Conservation (phyloP, 2,888 invertebrate genomes). For the Tetragnatha montana region DNA sequence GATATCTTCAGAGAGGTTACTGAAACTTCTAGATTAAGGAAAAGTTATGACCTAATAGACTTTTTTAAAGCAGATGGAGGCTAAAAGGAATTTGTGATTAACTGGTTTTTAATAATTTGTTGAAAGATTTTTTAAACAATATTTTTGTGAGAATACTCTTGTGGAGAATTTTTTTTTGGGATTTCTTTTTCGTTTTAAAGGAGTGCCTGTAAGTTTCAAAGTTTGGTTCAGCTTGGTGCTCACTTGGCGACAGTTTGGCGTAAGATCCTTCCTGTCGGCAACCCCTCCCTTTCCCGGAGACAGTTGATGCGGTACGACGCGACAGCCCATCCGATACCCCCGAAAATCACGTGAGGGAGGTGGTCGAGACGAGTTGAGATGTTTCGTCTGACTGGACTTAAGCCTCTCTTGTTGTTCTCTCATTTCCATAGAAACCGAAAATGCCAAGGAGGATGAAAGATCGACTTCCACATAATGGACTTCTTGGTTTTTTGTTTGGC, state of each 20-base stretch:
- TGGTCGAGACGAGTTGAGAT: constrained; percentile 63
- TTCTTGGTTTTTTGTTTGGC: constrained; percentile 17
- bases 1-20: too few relatives aligned
- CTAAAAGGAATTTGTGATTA: too few relatives aligned
- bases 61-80: too few relatives aligned
- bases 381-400: constrained; percentile 71
- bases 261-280: constrained; percentile 13
- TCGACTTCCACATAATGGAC: constrained; percentile 70
- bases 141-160: not conserved
- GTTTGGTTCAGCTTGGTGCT: too few relatives aligned
- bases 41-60: not conserved
- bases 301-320: constrained; percentile 63
- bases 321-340: constrained; percentile 68
- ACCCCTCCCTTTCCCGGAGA: constrained; percentile 31
- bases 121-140: not conserved
- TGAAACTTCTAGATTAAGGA: not conserved
- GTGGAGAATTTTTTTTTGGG: too few relatives aligned
- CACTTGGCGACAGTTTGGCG: constrained; percentile 25
- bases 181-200: too few relatives aligned
- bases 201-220: too few relatives aligned
- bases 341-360: constrained; percentile 64
- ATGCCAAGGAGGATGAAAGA: constrained; percentile 68
- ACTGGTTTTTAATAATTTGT: not conserved
- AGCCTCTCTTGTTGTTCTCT: constrained; percentile 68
- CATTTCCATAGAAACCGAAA: constrained; percentile 71